Evolutionary conservation across 2,113 vertebrate species (phyloP), one percentile per base, ranked within the genome.

Genomic region (Xiphophorus maculatus): DNA sequence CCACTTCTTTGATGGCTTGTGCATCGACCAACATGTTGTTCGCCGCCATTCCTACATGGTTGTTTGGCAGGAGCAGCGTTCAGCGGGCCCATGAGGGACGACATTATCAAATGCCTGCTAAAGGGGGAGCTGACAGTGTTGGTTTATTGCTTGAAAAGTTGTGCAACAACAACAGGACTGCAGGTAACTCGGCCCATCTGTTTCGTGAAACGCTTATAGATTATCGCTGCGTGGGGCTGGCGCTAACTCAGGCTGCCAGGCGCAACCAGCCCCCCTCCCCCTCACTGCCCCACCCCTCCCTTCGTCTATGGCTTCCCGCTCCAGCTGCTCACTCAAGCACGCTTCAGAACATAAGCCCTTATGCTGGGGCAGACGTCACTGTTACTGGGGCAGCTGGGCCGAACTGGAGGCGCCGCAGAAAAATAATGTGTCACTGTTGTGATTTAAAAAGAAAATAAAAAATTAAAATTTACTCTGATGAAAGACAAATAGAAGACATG

Each of bases 171-270:
- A 85, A 75, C 69, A 83, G 74, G 74, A 76, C 82, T 84, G 74
- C 74, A 84, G 87, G 87, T 88, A 86, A 77, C 77, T 48, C 74
- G 33, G 85, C 68, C 90, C 88, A 85, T 91, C 89, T 91, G 87
- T 61, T 82, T 84, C 64, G 25, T 71, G 51, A 71, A 83, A 82
- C 66, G 87, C 76, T 72, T 67, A 66, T 79, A 75, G 78, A 89
- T 85, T 73, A 81, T 80, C 28, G 15, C 85, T 75, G 82, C 78
- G 40, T 1, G 84, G 74, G 63, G 80, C 79, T 80, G 72, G 84
- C 86, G 82, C 79, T 87, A 75, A 75, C 64, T 77, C 65, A 1
- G 35, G 63, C 86, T 84, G 78, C 73, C 66, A 42, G 71, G 67
- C 80, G 77, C 60, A 5, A 28, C 40, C 44, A 19, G 1, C 11